Evolutionary conservation across 2,797 vertebrate species (phyloP).

Genomic region (Sebastes miniatus): DNA sequence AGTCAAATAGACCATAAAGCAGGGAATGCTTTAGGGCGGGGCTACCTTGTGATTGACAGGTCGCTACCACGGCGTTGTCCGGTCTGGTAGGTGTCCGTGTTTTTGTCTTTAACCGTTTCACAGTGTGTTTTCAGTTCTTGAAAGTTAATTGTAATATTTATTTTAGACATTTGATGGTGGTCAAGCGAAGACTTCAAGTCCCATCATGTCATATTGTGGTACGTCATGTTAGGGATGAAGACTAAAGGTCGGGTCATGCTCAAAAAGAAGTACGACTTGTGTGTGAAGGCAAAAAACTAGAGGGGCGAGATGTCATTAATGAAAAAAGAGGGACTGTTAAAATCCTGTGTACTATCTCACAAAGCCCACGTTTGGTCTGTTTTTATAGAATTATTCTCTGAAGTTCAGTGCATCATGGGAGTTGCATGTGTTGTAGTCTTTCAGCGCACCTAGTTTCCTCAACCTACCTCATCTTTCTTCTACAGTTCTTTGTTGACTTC

Average conservation of each 20-base stretch:
- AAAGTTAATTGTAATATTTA: no score
- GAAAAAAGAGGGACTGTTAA: not conserved
- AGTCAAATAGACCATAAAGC: no score
- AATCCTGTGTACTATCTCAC: not conserved
- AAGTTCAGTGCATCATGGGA: not conserved
- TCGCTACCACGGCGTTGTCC: no score
- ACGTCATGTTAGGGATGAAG: not conserved
- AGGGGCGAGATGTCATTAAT: no score
- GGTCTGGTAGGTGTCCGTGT: no score
- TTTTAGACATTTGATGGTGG: not conserved
- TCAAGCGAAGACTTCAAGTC: not conserved
- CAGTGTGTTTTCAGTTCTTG: no score
- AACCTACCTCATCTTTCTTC: not conserved
- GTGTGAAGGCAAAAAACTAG: not conserved
- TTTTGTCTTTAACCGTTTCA: no score
- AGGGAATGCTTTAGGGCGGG: no score
- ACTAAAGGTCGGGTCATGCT: not conserved
- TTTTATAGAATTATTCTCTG: not conserved
- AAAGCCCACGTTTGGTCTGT: not conserved
- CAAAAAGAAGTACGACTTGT: not conserved
- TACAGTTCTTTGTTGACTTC: not conserved
- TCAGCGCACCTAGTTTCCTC: not conserved
- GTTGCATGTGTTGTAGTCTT: not conserved
- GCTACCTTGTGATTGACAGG: no score
- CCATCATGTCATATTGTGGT: not conserved